phyloP scores from a whole-genome alignment of 2,888 invertebrate genomes.

The Dicyrtoma fusca region DNA sequence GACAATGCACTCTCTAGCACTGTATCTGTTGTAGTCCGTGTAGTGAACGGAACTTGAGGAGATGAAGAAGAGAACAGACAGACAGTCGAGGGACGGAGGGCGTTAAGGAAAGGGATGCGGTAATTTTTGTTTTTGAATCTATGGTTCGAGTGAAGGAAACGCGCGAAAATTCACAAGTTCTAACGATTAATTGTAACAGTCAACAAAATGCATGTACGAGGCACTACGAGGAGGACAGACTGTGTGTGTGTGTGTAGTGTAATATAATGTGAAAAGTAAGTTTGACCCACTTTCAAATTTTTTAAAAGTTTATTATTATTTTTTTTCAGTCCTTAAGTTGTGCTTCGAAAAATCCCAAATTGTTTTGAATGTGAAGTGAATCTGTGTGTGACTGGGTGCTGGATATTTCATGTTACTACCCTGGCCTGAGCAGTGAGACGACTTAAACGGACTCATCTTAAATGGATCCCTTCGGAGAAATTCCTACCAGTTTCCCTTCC shows the following conservation, averaged over 20 bases:
- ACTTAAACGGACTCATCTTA: background rate
- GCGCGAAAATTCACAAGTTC: constrained; percentile 16
- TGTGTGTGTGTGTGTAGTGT: no score
- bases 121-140: background rate
- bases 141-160: constrained; percentile 1
- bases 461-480: constrained; percentile 17
- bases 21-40: no score
- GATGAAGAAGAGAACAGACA: no score
- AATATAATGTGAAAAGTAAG: constrained; percentile 10
- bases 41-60: no score
- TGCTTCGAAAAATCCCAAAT: background rate
- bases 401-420: background rate
- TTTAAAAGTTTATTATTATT: constrained; percentile 5
- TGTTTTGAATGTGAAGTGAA: constrained; percentile 3
- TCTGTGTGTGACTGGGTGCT: background rate
- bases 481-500: constrained; percentile 50
- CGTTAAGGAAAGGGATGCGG: background rate
- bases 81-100: no score
- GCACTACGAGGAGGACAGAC: no score
- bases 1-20: no score
- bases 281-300: constrained; percentile 19
- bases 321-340: no score
- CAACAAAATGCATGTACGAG: constrained; percentile 4
- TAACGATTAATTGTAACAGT: constrained; percentile 10
- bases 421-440: background rate